A percentile compares a stretch with the other conserved stretches of the same genome.
phyloP scores from a whole-genome alignment of 2,797 vertebrate species.

The Anguilla megastoma region DNA sequence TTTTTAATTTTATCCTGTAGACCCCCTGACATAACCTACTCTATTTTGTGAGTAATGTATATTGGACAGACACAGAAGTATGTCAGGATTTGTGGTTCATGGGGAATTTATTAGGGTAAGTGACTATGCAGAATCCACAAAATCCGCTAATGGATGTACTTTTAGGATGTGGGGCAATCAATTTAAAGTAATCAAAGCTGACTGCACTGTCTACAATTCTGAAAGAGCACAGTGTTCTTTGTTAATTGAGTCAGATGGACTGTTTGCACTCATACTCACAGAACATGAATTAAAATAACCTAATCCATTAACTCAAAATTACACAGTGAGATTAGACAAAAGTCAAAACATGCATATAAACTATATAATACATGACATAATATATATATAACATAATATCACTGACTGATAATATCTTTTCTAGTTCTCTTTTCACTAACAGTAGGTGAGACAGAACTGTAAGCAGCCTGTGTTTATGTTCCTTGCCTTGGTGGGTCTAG shows the following conservation, averaged over 20 bases:
- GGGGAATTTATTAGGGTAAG: conserved; percentile 16
- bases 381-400: too few relatives aligned
- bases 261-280: neutral
- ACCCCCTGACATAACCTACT: neutral
- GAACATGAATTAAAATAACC: conserved; percentile 7
- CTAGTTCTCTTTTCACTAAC: neutral
- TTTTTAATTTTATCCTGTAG: neutral
- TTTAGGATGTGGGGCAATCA: conserved; percentile 32
- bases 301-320: neutral
- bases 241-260: conserved; percentile 22
- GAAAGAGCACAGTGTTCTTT: conserved; percentile 8
- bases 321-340: conserved; percentile 9
- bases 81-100: neutral
- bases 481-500: neutral
- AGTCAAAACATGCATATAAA: neutral
- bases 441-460: neutral
- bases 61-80: neutral
- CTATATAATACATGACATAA: too few relatives aligned
- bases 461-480: neutral
- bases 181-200: conserved; percentile 25
- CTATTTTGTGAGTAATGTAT: neutral
- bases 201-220: conserved; percentile 17
- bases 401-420: too few relatives aligned
- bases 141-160: conserved; percentile 26
- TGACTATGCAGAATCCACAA: neutral